Percentiles rank a stretch among this genome's conserved stretches.
Evolutionary conservation across 2,797 vertebrate species (phyloP).

Genomic region (Chaetodon trifasciatus): DNA sequence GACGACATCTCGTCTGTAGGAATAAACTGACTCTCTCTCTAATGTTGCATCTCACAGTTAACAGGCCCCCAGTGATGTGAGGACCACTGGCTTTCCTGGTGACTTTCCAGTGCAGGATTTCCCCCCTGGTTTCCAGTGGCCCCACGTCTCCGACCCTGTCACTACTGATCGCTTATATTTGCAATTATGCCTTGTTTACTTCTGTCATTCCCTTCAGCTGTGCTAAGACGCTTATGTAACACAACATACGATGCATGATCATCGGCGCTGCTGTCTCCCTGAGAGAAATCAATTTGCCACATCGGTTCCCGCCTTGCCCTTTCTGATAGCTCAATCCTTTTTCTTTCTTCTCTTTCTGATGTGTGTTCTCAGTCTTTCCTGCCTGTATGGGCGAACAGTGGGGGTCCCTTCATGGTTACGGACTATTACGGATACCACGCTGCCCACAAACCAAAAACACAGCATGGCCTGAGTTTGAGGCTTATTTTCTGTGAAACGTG

Average conservation of each 20-base stretch:
- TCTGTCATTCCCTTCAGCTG: slow-evolving; percentile 66
- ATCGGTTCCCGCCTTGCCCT: slow-evolving; percentile 54
- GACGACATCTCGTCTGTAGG: background rate
- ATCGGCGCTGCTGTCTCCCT: slow-evolving; percentile 52
- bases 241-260: slow-evolving; percentile 57
- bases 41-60: slow-evolving; percentile 4
- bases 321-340: slow-evolving; percentile 28
- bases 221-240: slow-evolving; percentile 74
- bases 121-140: slow-evolving; percentile 50
- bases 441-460: slow-evolving; percentile 34
- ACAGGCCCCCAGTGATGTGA: slow-evolving; percentile 11
- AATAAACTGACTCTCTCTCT: slow-evolving; percentile 12
- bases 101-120: slow-evolving; percentile 33
- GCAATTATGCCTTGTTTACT: slow-evolving; percentile 67
- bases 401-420: slow-evolving; percentile 38
- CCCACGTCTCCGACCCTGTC: slow-evolving; percentile 65
- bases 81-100: slow-evolving; percentile 48
- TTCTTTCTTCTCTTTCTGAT: slow-evolving; percentile 25
- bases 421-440: slow-evolving; percentile 14
- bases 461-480: slow-evolving; percentile 49
- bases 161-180: slow-evolving; percentile 57
- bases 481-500: slow-evolving; percentile 59
- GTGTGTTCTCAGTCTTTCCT: slow-evolving; percentile 23
- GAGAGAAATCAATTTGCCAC: slow-evolving; percentile 73
- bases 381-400: slow-evolving; percentile 27